These are phyloP conservation scores for Aethes cnicana DNA, from an alignment of 2,888 invertebrate species.

Conservation along the genomic window DNA sequence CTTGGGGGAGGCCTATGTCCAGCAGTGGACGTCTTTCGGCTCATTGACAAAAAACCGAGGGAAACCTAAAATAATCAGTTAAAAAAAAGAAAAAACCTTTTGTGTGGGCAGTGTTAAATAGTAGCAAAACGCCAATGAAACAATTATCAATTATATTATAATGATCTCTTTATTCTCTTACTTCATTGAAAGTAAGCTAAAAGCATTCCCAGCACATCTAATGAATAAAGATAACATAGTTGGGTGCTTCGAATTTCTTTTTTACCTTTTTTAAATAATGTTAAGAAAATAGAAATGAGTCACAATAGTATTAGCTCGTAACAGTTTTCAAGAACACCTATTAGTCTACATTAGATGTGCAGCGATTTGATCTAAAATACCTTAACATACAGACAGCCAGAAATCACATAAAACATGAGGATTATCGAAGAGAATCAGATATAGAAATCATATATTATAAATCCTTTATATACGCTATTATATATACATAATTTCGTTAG, in stretches of 20 bases:
- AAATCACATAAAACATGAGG: constrained; percentile 7
- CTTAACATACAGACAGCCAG: constrained; percentile 19
- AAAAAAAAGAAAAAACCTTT: constrained; percentile 4
- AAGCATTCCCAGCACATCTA: constrained; percentile 40
- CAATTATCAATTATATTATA: no score
- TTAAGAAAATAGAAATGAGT: no score
- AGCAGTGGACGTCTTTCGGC: no score
- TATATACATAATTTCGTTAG: constrained; percentile 24
- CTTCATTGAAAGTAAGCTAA: constrained; percentile 34
- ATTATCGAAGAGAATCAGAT: not conserved
- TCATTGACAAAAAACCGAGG: no score
- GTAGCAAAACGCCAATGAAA: no score
- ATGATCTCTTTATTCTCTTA: constrained; percentile 46
- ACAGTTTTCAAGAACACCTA: no score
- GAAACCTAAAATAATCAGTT: no score
- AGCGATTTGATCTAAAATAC: constrained; percentile 1
- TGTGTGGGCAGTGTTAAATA: no score
- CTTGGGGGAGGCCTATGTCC: no score
- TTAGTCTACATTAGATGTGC: constrained; percentile 31
- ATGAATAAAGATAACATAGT: constrained; percentile 16
- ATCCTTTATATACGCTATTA: constrained; percentile 18
- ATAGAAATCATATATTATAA: constrained; percentile 13
- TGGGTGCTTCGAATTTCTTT: no score
- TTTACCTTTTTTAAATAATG: no score
- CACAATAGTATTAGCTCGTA: no score